These are phyloP conservation scores for Pungitius pungitius DNA, from an alignment of 2,113 vertebrate genomes.

Conservation along the genomic window DNA sequence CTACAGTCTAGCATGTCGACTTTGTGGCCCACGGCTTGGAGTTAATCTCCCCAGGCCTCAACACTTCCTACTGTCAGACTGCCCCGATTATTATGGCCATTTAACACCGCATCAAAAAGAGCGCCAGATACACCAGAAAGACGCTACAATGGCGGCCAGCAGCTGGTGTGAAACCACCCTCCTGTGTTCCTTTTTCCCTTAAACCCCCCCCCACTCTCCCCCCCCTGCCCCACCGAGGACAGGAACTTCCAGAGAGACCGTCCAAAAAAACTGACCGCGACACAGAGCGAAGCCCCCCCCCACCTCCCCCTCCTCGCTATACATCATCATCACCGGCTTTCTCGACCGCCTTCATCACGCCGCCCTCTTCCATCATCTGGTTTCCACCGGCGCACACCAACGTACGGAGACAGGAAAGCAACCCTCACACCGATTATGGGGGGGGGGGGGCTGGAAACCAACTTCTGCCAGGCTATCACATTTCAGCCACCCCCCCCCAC, in stretches of 20 bases:
- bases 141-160: conserved; percentile 35
- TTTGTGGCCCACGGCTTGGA: conserved; percentile 46
- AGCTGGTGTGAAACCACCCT: conserved; percentile 66
- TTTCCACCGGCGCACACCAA: conserved; percentile 56
- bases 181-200: conserved; percentile 51
- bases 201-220: conserved; percentile 51
- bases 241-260: conserved; percentile 55
- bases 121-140: conserved; percentile 29
- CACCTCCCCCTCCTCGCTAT: conserved; percentile 33
- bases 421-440: conserved; percentile 70
- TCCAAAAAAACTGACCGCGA: conserved; percentile 23
- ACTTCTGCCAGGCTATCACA: conserved; percentile 75
- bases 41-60: conserved; percentile 57
- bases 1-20: conserved; percentile 37
- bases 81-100: conserved; percentile 58
- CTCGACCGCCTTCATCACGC: conserved; percentile 67
- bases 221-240: no score
- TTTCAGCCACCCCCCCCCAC: conserved; percentile 73
- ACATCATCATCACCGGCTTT: conserved; percentile 62
- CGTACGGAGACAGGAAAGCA: conserved; percentile 81
- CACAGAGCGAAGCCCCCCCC: conserved; percentile 60
- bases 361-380: conserved; percentile 50
- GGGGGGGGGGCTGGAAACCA: conserved; percentile 76
- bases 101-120: conserved; percentile 73
- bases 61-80: conserved; percentile 74